A percentile compares a stretch with the other conserved stretches of the same genome.
These are phyloP conservation scores for Empis stercorea DNA, from an alignment of 2,888 invertebrate species.

Conservation along the genomic window DNA sequence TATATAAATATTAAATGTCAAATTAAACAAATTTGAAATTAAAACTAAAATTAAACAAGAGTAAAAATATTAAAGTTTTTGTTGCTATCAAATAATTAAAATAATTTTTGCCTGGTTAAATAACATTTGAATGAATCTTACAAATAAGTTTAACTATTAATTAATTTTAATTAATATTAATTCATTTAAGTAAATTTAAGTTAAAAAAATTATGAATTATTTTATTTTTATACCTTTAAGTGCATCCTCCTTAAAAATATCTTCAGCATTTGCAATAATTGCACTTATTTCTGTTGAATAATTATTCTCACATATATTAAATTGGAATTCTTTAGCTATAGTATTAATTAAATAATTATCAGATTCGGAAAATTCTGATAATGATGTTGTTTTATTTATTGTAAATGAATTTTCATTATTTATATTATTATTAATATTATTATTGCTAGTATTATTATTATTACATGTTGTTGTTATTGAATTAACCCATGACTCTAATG, in stretches of 20 bases:
- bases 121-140: no score
- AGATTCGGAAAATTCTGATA: background rate
- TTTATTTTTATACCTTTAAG: background rate
- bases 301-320: background rate
- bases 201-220: no score
- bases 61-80: no score
- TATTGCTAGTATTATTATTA: background rate
- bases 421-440: background rate
- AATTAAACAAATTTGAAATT: no score
- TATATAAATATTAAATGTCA: no score
- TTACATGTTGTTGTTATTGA: background rate
- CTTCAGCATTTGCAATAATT: background rate
- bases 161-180: no score
- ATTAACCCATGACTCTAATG: background rate
- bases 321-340: constrained; percentile 1
- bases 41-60: no score
- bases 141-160: no score
- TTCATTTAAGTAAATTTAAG: no score
- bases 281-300: constrained; percentile 1
- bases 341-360: background rate
- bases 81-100: no score
- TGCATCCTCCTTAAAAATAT: background rate
- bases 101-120: no score
- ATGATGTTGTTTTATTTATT: background rate
- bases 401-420: background rate